Base-by-base conservation (phyloP, 2,888 invertebrate species). In the Amiota mariae region DNA sequence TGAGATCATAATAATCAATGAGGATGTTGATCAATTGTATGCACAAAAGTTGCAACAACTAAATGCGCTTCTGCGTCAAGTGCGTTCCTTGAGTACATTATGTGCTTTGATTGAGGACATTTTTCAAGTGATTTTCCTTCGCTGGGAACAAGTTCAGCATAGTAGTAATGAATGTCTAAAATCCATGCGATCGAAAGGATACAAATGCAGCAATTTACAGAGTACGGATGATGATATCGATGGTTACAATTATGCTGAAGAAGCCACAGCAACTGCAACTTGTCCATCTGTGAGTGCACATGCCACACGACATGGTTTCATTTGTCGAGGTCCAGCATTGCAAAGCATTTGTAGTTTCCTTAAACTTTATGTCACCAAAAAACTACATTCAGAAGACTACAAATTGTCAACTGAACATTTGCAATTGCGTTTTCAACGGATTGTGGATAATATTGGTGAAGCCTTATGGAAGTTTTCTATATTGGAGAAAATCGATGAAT, bases 381-480 rank as follows among this genome's bases (percentile, higher is more conserved):
- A 89, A 73, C 75, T 88, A 8, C 89, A 89, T 66, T 86, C 87
- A 4, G 87, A 88, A 12, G 88, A 88, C 68, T 89, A 85, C 66
- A 88, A 89, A 76, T 81, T 81, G 15, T 81, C 87, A 0, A 75
- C 84, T 0, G 80, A 83, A 9, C 76, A 82, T n/a, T 76, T 81
- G 9, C 86, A 89, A 72, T 66, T 81, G 3, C 78, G 85, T n/a
- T 88, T 89, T 64, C 85, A 84, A 24, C 80, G 82, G 0, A 78
- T 88, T 15, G 80, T 85, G 12, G 88, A 89, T 24, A 82, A 85
- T 13, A 87, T 90, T 13, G 84, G 81, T 12, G 88, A 90, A 76
- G 84, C 88, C 0, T 72, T 89, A 0, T 90, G 90, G 89, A 88
- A 90, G 74, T 82, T 87, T 66, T 82, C 86, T 0, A 85, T 90